Conservation (phyloP, 2,888 invertebrate species). For the Cyaniris semiargus region DNA sequence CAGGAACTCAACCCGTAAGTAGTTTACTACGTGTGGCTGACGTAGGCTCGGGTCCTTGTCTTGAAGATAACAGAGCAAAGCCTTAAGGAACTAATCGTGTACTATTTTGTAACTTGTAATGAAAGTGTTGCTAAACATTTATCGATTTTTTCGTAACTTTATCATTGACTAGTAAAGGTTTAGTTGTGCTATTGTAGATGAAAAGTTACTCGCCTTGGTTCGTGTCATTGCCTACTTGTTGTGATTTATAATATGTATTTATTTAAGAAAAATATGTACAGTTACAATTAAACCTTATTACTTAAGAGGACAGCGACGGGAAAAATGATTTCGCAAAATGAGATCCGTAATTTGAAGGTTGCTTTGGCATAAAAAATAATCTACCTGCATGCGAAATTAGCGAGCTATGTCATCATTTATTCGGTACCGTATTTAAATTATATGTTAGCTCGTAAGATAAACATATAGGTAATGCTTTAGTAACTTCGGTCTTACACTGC, state of each 20-base stretch:
- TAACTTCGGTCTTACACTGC: not conserved
- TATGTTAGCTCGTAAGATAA: constrained; percentile 7
- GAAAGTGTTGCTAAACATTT: not conserved
- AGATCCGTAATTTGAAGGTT: not conserved
- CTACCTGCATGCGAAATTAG: constrained; percentile 21
- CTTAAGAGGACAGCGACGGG: not conserved
- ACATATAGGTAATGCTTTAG: not conserved
- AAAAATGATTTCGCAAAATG: not conserved
- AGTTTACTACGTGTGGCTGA: constrained; percentile 69
- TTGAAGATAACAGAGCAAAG: constrained; percentile 25
- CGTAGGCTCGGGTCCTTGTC: constrained; percentile 55
- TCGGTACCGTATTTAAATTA: constrained; percentile 17
- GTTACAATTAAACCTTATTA: not conserved
- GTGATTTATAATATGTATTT: not conserved
- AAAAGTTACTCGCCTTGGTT: not conserved
- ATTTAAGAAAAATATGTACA: not conserved
- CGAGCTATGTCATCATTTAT: constrained; percentile 12
- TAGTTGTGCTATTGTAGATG: not conserved
- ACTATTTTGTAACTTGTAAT: constrained; percentile 1
- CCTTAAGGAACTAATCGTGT: not conserved
- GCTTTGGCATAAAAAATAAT: not conserved
- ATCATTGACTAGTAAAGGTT: not conserved
- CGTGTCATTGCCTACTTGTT: not conserved
- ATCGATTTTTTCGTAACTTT: constrained; percentile 5
- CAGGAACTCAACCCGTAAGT: constrained; percentile 72